Evolutionary conservation across 2,113 vertebrate genomes (phyloP).

Genomic region (Corythoichthys haematopterus): DNA sequence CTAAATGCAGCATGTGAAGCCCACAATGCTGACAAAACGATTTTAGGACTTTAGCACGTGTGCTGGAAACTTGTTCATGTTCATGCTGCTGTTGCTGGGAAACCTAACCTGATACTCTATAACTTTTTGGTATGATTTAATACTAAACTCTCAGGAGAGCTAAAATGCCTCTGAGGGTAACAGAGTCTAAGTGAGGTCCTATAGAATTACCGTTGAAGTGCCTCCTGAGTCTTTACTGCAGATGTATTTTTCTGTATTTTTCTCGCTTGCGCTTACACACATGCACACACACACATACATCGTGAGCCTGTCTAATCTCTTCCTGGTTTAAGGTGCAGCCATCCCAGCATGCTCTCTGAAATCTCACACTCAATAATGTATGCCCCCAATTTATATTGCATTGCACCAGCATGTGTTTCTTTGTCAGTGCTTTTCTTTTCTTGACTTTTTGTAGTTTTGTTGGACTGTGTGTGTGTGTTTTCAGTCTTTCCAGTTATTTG

Average conservation of each 20-base stretch:
- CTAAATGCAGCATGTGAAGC: neutral
- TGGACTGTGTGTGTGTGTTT: slow-evolving; percentile 11
- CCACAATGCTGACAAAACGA: neutral
- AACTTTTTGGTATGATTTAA: neutral
- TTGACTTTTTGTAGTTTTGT: slow-evolving; percentile 4
- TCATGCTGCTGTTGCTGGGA: neutral
- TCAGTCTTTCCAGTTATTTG: slow-evolving; percentile 34
- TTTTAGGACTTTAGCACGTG: neutral
- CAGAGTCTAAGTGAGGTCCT: neutral
- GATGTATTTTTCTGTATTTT: neutral
- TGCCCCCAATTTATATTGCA: slow-evolving; percentile 50
- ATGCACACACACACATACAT: neutral
- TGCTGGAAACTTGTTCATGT: neutral
- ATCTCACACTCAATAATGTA: slow-evolving; percentile 57
- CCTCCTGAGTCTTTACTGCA: neutral
- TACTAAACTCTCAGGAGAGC: neutral
- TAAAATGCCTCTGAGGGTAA: neutral
- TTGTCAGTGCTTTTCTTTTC: slow-evolving; percentile 21
- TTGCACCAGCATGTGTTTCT: slow-evolving; percentile 25
- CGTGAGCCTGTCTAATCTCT: slow-evolving; percentile 21
- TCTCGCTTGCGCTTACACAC: neutral
- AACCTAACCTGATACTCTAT: neutral
- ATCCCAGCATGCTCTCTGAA: slow-evolving; percentile 40
- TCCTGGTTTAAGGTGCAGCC: slow-evolving; percentile 35
- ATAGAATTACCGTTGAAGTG: neutral